A percentile compares a stretch with the other conserved stretches of the same genome.
Conservation (phyloP, 1,140 invertebrate genomes). For the Zaprionus ghesquierei region DNA sequence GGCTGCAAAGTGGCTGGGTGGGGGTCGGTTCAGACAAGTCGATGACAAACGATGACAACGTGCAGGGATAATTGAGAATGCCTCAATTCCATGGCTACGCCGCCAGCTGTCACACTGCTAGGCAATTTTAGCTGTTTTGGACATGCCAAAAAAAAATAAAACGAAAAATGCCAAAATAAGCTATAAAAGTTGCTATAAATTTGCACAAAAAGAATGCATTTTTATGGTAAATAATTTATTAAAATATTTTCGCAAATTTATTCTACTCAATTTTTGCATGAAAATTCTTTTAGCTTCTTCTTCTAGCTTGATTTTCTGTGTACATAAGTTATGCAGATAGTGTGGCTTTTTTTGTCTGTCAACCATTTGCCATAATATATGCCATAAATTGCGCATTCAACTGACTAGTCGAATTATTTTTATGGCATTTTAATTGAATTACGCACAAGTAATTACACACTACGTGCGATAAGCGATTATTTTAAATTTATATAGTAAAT, state of each 20-base stretch:
- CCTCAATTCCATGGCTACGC: constrained; percentile 11
- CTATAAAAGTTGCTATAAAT: background rate
- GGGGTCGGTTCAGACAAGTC: background rate
- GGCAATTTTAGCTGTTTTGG: background rate
- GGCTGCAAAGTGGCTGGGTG: too few species aligned
- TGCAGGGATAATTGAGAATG: constrained; percentile 28
- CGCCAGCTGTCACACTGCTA: background rate
- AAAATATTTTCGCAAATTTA: background rate
- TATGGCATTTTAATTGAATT: constrained; percentile 49
- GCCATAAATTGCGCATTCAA: constrained; percentile 14
- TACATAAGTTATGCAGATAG: constrained; percentile 54
- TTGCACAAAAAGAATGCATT: background rate
- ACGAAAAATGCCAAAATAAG: too few species aligned
- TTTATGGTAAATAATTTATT: background rate
- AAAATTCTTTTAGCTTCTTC: background rate
- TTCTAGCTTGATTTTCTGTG: background rate
- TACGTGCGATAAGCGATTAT: constrained; percentile 10
- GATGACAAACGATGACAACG: constrained; percentile 23
- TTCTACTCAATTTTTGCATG: too few species aligned
- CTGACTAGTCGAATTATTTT: constrained; percentile 38
- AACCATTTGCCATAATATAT: background rate
- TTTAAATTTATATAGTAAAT: background rate
- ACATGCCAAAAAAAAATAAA: background rate
- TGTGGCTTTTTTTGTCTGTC: background rate
- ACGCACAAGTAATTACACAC: constrained; percentile 24